A percentile compares a stretch with the other conserved stretches of the same genome.
Evolutionary conservation across 37 sponge, comb jelly and placozoan species (phyloP).

Genomic region (Geodia barretti): DNA sequence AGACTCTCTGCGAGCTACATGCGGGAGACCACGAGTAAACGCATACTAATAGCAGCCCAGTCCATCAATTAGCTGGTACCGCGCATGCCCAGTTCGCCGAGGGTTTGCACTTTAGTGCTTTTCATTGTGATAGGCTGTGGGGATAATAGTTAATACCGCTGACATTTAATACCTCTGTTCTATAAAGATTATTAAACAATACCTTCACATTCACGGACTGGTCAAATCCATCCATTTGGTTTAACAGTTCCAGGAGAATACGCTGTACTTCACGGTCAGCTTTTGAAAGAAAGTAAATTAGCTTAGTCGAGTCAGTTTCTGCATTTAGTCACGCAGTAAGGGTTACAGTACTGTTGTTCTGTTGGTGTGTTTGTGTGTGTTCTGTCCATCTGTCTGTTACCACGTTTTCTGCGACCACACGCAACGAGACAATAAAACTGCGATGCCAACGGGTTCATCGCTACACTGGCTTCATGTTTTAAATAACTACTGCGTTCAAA

Average conservation of each 20-base stretch:
- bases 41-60: too few relatives aligned
- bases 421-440: not conserved
- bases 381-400: not conserved
- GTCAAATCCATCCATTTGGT: conserved; percentile 99
- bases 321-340: not conserved
- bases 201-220: conserved; percentile 96
- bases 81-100: too few relatives aligned
- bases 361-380: not conserved
- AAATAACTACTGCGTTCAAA: not conserved
- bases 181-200: too few relatives aligned
- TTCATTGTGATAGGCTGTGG: too few relatives aligned
- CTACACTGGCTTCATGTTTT: too few relatives aligned
- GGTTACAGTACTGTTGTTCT: not conserved
- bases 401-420: not conserved
- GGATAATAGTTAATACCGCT: too few relatives aligned
- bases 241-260: conserved; percentile 93
- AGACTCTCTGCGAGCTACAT: too few relatives aligned
- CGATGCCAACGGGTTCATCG: too few relatives aligned
- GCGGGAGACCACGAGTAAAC: too few relatives aligned
- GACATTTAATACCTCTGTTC: too few relatives aligned
- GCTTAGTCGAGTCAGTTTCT: not conserved
- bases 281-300: conserved; percentile 4
- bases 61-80: too few relatives aligned
- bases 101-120: too few relatives aligned
- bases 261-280: conserved; percentile 99